These are phyloP conservation scores for Recurvirostra avosetta DNA, from an alignment of 2,113 vertebrate species.

Conservation along the genomic window DNA sequence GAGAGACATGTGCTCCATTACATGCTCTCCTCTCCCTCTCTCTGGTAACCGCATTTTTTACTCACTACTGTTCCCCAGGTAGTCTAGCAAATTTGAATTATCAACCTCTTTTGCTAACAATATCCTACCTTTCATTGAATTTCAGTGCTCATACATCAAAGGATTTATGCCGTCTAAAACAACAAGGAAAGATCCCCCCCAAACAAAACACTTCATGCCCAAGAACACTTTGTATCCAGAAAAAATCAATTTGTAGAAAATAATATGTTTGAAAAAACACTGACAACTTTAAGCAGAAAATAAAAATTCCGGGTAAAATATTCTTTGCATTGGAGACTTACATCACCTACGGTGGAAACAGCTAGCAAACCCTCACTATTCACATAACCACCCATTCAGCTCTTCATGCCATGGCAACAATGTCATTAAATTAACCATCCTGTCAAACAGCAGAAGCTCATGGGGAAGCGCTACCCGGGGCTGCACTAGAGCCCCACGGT, in stretches of 20 bases:
- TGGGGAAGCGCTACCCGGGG: background rate
- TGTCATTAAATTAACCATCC: background rate
- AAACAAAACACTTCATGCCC: background rate
- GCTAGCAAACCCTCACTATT: background rate
- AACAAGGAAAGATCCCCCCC: background rate
- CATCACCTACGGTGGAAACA: background rate
- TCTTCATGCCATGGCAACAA: background rate
- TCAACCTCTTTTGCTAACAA: background rate
- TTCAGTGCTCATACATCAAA: background rate
- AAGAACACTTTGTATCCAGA: background rate
- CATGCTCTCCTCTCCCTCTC: background rate
- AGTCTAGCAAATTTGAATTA: background rate
- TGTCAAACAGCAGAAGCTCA: background rate
- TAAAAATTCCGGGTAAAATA: background rate
- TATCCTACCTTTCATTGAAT: background rate
- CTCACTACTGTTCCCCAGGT: background rate
- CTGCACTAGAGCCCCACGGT: accelerated
- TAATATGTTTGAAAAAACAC: background rate
- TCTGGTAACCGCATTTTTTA: background rate
- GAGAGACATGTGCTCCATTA: background rate
- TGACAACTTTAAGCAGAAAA: background rate
- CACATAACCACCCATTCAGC: background rate
- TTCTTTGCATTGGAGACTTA: background rate
- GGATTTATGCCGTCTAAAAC: background rate
- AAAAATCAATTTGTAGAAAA: background rate